These are phyloP conservation scores for Deroplatys truncata DNA, from an alignment of 2,888 invertebrate genomes.

Conservation along the genomic window DNA sequence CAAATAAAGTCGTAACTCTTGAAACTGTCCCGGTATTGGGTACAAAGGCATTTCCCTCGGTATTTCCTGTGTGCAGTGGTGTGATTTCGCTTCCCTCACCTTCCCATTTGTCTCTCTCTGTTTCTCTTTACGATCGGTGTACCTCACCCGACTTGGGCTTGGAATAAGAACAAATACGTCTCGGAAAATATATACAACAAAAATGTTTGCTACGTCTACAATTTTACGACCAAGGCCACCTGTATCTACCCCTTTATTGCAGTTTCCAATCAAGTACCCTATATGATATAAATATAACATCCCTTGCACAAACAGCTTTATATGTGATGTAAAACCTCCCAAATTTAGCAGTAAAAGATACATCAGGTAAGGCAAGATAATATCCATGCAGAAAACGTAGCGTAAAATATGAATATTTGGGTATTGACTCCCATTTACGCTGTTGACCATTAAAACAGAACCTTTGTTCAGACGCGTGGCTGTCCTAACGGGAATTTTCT, in stretches of 20 bases:
- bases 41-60: constrained; percentile 17
- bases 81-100: neutral
- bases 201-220: neutral
- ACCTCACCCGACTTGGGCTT: neutral
- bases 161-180: neutral
- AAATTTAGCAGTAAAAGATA: neutral
- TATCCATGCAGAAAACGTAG: neutral
- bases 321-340: neutral
- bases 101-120: constrained; percentile 2
- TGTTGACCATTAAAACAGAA: too few relatives aligned
- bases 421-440: too few relatives aligned
- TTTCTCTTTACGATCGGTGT: neutral
- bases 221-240: neutral
- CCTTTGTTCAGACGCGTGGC: too few relatives aligned
- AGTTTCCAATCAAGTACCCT: neutral
- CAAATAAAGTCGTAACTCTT: constrained; percentile 21
- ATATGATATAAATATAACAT: neutral
- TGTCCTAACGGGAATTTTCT: too few relatives aligned
- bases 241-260: neutral
- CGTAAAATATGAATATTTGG: neutral
- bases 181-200: neutral
- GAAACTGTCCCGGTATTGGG: constrained; percentile 22
- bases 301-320: neutral
- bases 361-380: neutral
- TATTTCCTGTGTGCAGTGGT: neutral